Conservation (phyloP, 2,797 vertebrate species). For the Knipowitschia caucasica region DNA sequence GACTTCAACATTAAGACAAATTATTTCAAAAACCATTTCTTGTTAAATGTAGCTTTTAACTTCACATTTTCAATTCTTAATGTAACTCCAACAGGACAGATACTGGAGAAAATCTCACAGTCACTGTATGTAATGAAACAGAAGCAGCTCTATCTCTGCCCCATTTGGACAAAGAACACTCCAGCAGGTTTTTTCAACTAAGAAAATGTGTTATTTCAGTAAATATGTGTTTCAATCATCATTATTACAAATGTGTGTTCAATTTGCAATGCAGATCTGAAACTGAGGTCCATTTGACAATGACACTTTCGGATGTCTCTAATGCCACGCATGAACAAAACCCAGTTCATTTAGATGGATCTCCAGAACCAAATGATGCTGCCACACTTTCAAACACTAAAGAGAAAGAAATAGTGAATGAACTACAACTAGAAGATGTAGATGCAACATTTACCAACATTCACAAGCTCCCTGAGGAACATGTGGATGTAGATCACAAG, state of each 20-base stretch:
- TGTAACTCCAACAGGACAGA: slow-evolving; percentile 9
- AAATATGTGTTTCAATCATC: not conserved
- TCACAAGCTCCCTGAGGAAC: not conserved
- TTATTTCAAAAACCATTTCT: too few relatives aligned
- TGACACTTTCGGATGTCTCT: slow-evolving; percentile 13
- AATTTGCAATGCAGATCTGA: not conserved
- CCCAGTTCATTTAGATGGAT: not conserved
- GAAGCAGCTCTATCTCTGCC: not conserved
- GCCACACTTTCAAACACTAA: slow-evolving; percentile 4
- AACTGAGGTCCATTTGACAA: not conserved
- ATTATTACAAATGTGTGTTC: not conserved
- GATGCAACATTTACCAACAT: slow-evolving; percentile 1
- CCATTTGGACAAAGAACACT: not conserved
- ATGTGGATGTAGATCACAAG: not conserved
- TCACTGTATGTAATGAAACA: not conserved
- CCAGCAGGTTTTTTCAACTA: not conserved
- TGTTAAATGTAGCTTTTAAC: not conserved
- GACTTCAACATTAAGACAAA: not conserved
- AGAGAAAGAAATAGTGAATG: not conserved
- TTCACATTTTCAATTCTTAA: not conserved
- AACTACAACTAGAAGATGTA: slow-evolving; percentile 7
- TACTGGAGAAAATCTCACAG: not conserved
- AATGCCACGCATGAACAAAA: slow-evolving; percentile 2
- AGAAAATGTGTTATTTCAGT: not conserved
- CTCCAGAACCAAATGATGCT: slow-evolving; percentile 11